Evolutionary conservation across 2,797 vertebrate genomes (phyloP).

Genomic region (Kryptopterus vitreolus): DNA sequence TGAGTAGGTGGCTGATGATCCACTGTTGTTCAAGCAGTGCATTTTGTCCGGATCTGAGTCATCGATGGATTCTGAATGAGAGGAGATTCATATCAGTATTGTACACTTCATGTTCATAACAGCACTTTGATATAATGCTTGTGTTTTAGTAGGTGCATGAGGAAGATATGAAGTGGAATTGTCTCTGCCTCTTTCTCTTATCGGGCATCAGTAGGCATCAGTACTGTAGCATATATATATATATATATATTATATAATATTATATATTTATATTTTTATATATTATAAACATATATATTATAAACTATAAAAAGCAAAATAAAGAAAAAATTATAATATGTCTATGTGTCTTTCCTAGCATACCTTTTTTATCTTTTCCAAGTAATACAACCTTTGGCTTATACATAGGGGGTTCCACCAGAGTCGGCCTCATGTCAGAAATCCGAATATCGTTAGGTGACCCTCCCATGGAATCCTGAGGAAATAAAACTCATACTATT

Average conservation of each 20-base stretch:
- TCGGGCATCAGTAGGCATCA: too few species aligned
- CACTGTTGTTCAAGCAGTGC: constrained; percentile 98
- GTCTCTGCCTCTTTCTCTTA: constrained; percentile 6
- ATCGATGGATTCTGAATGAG: constrained; percentile 89
- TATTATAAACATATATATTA: too few species aligned
- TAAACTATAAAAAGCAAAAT: not conserved
- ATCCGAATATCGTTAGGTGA: constrained; percentile 97
- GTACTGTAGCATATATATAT: too few species aligned
- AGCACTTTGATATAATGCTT: constrained; percentile 6
- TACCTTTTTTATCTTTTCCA: constrained; percentile 99
- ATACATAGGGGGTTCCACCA: constrained; percentile 95
- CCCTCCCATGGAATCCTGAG: constrained; percentile 93
- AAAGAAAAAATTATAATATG: not conserved
- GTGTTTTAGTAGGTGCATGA: not conserved
- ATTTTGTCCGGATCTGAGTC: constrained; percentile 97
- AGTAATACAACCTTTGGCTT: constrained; percentile 97
- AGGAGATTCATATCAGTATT: constrained; percentile 21
- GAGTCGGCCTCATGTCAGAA: constrained; percentile 95
- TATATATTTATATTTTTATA: too few species aligned
- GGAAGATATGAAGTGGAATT: constrained; percentile 14
- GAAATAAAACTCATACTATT: constrained; percentile 42
- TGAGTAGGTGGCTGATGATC: constrained; percentile 98
- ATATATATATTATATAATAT: too few species aligned
- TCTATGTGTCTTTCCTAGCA: constrained; percentile 14
- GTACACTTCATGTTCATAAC: constrained; percentile 13